phyloP scores from a whole-genome alignment of 1,140 invertebrate genomes.

The Hycleus cichorii region DNA sequence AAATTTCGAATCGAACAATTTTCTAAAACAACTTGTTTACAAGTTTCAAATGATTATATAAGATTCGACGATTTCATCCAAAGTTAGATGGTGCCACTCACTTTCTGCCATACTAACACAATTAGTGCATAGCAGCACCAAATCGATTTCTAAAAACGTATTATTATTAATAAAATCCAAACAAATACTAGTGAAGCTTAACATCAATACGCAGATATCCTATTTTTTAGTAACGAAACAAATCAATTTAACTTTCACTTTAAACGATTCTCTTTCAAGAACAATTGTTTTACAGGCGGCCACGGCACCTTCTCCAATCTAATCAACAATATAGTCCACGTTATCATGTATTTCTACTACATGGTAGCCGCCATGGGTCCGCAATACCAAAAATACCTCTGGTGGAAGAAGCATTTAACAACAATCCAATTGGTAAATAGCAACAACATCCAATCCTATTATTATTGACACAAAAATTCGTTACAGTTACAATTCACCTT shows the following conservation, averaged over 20 bases:
- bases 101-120: constrained; percentile 2
- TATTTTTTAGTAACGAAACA: no score
- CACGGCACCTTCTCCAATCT: constrained; percentile 88
- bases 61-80: constrained; percentile 7
- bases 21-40: background rate
- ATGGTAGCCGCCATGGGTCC: constrained; percentile 87
- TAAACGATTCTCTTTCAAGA: no score
- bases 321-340: constrained; percentile 89
- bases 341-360: constrained; percentile 93
- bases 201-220: no score
- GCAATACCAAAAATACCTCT: constrained; percentile 82
- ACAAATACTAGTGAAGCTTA: background rate
- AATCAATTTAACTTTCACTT: no score
- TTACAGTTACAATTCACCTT: constrained; percentile 66
- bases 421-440: constrained; percentile 78
- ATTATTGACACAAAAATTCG: background rate
- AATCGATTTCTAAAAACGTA: background rate
- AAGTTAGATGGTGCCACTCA: constrained; percentile 6
- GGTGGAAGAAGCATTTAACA: constrained; percentile 95
- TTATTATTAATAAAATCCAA: background rate
- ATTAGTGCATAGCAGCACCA: constrained; percentile 1
- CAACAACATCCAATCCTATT: background rate
- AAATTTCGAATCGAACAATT: no score
- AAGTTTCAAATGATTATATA: background rate
- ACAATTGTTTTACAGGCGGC: constrained; percentile 55